Conservation (phyloP, 2,113 vertebrate species). For the Rhinichthys klamathensis region DNA sequence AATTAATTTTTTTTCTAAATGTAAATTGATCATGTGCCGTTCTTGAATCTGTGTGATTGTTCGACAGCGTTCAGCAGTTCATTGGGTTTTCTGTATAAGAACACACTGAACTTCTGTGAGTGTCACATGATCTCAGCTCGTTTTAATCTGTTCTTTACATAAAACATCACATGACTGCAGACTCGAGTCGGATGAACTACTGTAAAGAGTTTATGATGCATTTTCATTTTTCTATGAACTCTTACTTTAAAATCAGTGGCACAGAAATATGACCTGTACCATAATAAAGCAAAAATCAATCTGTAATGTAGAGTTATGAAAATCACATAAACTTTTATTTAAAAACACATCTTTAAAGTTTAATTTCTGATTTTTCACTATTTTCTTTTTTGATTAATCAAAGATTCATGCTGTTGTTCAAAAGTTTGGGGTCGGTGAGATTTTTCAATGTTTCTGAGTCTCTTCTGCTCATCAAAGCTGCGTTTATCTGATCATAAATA, state of each 20-base stretch:
- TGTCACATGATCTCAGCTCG: background rate
- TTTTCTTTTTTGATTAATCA: background rate
- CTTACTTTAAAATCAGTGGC: background rate
- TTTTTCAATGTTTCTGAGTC: background rate
- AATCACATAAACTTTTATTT: background rate
- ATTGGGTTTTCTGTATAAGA: too few species aligned
- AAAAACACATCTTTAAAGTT: background rate
- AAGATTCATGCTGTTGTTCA: background rate
- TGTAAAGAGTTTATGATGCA: background rate
- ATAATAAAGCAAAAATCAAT: background rate
- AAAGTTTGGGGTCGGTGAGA: background rate
- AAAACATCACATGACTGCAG: background rate
- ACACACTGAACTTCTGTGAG: too few species aligned
- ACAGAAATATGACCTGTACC: background rate
- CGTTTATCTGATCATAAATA: background rate
- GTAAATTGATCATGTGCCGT: too few species aligned
- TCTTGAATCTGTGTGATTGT: too few species aligned
- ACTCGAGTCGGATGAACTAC: background rate
- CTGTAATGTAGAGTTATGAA: background rate
- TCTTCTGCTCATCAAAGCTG: background rate
- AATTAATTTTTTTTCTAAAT: too few species aligned
- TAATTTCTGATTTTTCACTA: background rate
- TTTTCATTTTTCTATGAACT: background rate
- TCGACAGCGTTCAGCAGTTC: too few species aligned
- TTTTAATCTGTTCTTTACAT: constrained; percentile 4